Evolutionary conservation across 2,888 invertebrate genomes (phyloP), one percentile per base, ranked within the genome.

Genomic region (Eupithecia subfuscata): DNA sequence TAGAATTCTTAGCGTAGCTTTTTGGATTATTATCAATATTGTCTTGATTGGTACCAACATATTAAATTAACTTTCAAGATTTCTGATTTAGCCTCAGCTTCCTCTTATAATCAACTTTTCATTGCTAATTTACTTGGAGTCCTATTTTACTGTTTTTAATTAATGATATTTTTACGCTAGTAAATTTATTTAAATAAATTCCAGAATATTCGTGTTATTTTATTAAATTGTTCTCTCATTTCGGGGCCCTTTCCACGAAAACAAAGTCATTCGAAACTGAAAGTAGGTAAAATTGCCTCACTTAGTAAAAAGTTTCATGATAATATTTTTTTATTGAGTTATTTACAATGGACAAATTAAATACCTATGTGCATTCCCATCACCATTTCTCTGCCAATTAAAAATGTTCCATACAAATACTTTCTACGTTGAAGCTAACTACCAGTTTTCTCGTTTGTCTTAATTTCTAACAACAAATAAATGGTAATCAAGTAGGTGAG

Each of bases 391-490:
- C 78, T 80, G 73, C 79, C 84, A 87, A 90, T 90, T 88, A 89
- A 89, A 89, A 89, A 84, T 84, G 78, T 81, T 84, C 84, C 82
- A 83, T 75, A 84, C 86, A 83, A 85, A 86, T 82, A 87, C 90
- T 91, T 91, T 91, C 90, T 89, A 88, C 79, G 64, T 75, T 80
- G 79, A 81, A 78, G 76, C 60, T 80, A 78, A 82, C 82, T 78
- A 81, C 82, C 84, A 80, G 85, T 86, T 86, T 84, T 84, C 82
- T 77, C 78, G 87, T 90, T 89, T 89, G 87, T 90, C 85, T 91
- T 89, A 90, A 90, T 91, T 91, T 91, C 91, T 91, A 91, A 85
- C 85, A 82, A 89, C 91, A 90, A 88, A 89, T 88, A 86, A 85
- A 86, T 84, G 85, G 81, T 82, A 84, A 87, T 84, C 84, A 81